Evolutionary conservation across 2,888 invertebrate species (phyloP).

Genomic region (Acleris laterana): DNA sequence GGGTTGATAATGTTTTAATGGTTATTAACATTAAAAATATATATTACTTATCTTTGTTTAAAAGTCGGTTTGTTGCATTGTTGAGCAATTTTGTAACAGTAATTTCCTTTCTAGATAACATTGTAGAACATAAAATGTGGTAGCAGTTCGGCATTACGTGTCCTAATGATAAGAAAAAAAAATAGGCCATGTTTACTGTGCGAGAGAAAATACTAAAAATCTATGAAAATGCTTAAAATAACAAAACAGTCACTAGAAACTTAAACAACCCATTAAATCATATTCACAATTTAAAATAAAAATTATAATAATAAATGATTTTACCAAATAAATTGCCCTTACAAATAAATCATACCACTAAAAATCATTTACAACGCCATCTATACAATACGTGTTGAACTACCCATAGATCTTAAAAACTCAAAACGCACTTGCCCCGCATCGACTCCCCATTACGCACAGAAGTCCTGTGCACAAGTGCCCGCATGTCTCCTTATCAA

Average conservation of each 20-base stretch:
- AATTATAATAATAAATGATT: no score
- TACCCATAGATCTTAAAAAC: background rate
- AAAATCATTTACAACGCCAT: background rate
- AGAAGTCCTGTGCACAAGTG: conserved; percentile 4
- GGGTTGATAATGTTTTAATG: conserved; percentile 13
- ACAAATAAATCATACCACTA: no score
- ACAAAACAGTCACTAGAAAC: no score
- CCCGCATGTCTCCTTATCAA: conserved; percentile 34
- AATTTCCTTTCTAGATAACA: conserved; percentile 38
- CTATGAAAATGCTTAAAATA: no score
- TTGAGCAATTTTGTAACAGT: conserved; percentile 36
- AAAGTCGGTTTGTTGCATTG: conserved; percentile 25
- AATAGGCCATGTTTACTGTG: background rate
- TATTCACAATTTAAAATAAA: no score
- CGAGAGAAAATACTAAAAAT: no score
- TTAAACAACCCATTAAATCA: no score
- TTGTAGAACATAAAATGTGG: conserved; percentile 29
- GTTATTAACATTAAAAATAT: conserved; percentile 10
- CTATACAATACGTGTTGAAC: background rate
- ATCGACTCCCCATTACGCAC: background rate
- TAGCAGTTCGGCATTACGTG: conserved; percentile 25
- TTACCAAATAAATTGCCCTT: no score
- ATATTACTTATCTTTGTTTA: conserved; percentile 18
- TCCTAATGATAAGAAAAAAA: conserved; percentile 32
- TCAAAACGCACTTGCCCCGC: background rate